Evolutionary conservation across 2,797 vertebrate genomes (phyloP).

Genomic region (Sciaenops ocellatus): DNA sequence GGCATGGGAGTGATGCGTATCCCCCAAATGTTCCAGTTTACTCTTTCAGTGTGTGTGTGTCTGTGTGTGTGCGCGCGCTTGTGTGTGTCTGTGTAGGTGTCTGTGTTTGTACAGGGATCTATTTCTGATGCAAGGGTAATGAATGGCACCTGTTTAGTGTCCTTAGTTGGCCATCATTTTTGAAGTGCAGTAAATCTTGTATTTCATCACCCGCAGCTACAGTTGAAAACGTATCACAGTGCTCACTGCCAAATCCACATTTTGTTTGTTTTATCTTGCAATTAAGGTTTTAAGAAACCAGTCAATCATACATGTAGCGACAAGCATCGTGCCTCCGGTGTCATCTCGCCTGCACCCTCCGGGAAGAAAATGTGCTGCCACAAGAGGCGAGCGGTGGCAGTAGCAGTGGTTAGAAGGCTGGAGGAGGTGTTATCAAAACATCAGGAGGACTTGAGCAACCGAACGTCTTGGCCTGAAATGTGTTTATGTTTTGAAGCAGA

Average conservation of each 20-base stretch:
- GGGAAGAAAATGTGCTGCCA: slow-evolving; percentile 22
- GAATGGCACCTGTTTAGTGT: slow-evolving; percentile 79
- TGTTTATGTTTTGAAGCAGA: slow-evolving; percentile 18
- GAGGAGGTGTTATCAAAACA: slow-evolving; percentile 40
- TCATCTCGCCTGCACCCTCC: slow-evolving; percentile 20
- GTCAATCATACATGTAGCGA: slow-evolving; percentile 49
- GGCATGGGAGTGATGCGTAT: slow-evolving; percentile 48
- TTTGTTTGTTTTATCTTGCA: slow-evolving; percentile 60
- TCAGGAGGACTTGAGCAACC: slow-evolving; percentile 26
- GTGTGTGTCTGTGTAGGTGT: slow-evolving; percentile 45
- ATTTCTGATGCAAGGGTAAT: slow-evolving; percentile 76
- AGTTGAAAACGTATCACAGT: slow-evolving; percentile 45
- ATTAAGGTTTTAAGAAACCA: slow-evolving; percentile 53
- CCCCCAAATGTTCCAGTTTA: slow-evolving; percentile 51
- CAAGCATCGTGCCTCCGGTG: slow-evolving; percentile 49
- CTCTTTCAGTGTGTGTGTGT: slow-evolving; percentile 15
- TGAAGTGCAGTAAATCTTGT: slow-evolving; percentile 71
- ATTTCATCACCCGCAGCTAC: slow-evolving; percentile 67
- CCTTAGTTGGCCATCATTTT: slow-evolving; percentile 71
- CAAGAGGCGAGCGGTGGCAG: slow-evolving; percentile 6
- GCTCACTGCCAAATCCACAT: slow-evolving; percentile 45
- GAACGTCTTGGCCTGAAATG: slow-evolving; percentile 7
- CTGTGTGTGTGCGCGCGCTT: background rate
- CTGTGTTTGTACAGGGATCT: slow-evolving; percentile 67
- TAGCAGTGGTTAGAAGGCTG: slow-evolving; percentile 1